phyloP scores from a whole-genome alignment of 1,140 invertebrate species.

The Drosophila repletoides region DNA sequence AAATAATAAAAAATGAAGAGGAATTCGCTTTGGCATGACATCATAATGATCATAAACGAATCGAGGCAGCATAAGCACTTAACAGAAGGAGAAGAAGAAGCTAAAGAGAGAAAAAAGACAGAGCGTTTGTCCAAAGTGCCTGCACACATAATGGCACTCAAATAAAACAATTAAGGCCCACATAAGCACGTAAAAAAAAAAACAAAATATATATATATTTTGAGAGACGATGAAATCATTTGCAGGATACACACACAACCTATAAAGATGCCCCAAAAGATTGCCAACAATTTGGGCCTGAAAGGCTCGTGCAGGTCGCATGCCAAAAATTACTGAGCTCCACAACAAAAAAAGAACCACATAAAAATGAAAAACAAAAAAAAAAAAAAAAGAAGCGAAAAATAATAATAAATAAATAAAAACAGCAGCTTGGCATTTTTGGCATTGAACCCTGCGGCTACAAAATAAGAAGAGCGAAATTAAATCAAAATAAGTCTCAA shows the following conservation, averaged over 20 bases:
- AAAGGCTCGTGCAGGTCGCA: constrained; percentile 78
- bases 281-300: constrained; percentile 67
- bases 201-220: not conserved
- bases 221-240: constrained; percentile 68
- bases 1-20: constrained; percentile 49
- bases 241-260: constrained; percentile 59
- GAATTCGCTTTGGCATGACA: constrained; percentile 72
- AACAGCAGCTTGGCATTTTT: constrained; percentile 62
- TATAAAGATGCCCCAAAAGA: constrained; percentile 60
- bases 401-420: constrained; percentile 36
- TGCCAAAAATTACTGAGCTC: constrained; percentile 46
- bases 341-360: constrained; percentile 21
- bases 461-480: constrained; percentile 44
- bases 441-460: constrained; percentile 71
- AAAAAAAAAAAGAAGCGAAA: constrained; percentile 18
- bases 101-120: constrained; percentile 21
- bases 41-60: constrained; percentile 59
- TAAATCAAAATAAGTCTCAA: constrained; percentile 78
- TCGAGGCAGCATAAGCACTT: constrained; percentile 56
- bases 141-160: constrained; percentile 78
- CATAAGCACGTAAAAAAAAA: constrained; percentile 67
- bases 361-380: constrained; percentile 31
- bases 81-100: constrained; percentile 4
- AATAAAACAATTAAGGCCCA: constrained; percentile 79
- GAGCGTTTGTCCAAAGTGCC: constrained; percentile 52